These are phyloP conservation scores for Thalassoma bifasciatum DNA, from an alignment of 2,113 vertebrate genomes.

Conservation along the genomic window DNA sequence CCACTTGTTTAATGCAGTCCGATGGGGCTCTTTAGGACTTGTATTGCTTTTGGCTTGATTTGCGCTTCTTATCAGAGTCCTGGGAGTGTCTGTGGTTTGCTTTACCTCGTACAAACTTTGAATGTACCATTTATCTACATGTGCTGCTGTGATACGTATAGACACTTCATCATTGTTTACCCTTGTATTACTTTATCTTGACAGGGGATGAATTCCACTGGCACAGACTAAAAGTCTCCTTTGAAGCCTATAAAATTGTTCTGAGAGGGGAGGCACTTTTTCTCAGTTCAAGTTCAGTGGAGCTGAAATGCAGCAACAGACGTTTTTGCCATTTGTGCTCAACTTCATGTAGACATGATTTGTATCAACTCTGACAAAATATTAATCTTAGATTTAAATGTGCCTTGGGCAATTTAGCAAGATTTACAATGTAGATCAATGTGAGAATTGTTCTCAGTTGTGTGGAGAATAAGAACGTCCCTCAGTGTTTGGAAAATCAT, in stretches of 20 bases:
- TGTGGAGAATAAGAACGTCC: background rate
- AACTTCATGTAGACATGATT: constrained; percentile 3
- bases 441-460: constrained; percentile 6
- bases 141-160: constrained; percentile 25
- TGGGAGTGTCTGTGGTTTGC: constrained; percentile 23
- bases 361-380: constrained; percentile 19
- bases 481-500: background rate
- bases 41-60: constrained; percentile 41
- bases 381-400: constrained; percentile 15
- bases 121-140: constrained; percentile 34
- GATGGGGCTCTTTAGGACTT: constrained; percentile 26
- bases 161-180: constrained; percentile 25
- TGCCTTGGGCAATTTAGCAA: constrained; percentile 3
- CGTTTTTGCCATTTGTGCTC: constrained; percentile 20
- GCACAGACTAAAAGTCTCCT: constrained; percentile 14
- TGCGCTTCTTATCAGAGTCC: constrained; percentile 39
- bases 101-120: constrained; percentile 26
- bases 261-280: constrained; percentile 5
- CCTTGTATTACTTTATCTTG: constrained; percentile 24
- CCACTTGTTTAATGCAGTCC: constrained; percentile 37
- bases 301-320: constrained; percentile 1
- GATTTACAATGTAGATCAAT: constrained; percentile 15
- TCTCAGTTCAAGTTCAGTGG: background rate
- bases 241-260: constrained; percentile 27
- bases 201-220: constrained; percentile 24